Evolutionary conservation across 2,888 invertebrate species (phyloP).

Genomic region (Eucriotettix oculatus): DNA sequence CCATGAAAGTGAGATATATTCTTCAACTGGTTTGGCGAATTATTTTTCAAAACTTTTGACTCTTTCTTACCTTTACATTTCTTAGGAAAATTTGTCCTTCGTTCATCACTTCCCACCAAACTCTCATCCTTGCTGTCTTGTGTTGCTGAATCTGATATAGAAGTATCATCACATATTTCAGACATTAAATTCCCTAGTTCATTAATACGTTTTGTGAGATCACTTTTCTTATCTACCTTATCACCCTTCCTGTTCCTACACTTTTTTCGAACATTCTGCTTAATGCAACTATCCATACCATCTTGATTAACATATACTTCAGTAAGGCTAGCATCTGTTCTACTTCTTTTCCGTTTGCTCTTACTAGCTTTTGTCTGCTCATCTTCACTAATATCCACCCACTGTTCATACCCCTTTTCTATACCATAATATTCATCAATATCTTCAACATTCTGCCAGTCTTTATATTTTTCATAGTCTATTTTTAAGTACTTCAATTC

Average conservation of each 20-base stretch:
- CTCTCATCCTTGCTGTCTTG: slow-evolving; percentile 25
- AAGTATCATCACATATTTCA: slow-evolving; percentile 8
- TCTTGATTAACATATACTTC: no score
- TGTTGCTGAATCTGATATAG: slow-evolving; percentile 30
- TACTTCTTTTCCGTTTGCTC: not conserved
- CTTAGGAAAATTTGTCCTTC: no score
- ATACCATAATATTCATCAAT: slow-evolving; percentile 39
- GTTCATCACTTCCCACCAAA: no score
- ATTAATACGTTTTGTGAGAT: no score
- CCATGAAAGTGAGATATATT: slow-evolving; percentile 6
- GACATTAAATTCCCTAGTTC: no score
- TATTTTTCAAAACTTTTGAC: not conserved
- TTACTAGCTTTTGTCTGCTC: not conserved
- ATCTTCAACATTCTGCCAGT: slow-evolving; percentile 40
- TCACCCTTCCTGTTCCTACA: no score
- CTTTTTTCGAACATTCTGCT: no score
- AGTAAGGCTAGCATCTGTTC: no score
- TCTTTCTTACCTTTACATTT: not conserved
- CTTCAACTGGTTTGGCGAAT: not conserved
- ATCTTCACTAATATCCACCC: slow-evolving; percentile 19
- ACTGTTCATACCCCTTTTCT: slow-evolving; percentile 40
- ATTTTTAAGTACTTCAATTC: slow-evolving; percentile 60
- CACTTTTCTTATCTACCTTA: no score
- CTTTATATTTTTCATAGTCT: slow-evolving; percentile 48
- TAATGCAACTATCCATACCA: no score